phyloP scores from a whole-genome alignment of 2,888 invertebrate species.

The Cantharis flavilabris region DNA sequence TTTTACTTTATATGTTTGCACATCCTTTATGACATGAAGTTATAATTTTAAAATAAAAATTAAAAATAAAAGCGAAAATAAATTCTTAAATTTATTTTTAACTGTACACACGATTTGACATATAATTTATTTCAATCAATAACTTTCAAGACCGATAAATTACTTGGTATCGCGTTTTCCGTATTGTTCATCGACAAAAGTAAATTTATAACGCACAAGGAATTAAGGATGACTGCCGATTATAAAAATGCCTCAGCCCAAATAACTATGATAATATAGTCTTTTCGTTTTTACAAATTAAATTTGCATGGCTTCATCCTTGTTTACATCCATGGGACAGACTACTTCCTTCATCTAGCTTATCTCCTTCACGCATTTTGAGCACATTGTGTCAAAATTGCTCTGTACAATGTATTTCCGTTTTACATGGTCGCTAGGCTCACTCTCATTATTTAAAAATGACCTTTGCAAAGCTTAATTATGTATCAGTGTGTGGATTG shows the following conservation, averaged over 20 bases:
- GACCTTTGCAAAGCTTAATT: conserved; percentile 1
- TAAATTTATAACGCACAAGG: conserved; percentile 4
- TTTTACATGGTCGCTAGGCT: conserved; percentile 17
- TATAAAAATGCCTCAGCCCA: background rate
- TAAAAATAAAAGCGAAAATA: background rate
- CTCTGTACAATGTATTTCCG: conserved; percentile 18
- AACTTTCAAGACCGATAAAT: background rate
- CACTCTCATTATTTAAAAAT: conserved; percentile 4
- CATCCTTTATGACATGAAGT: background rate
- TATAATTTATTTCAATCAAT: background rate
- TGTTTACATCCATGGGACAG: background rate
- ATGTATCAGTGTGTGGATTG: background rate
- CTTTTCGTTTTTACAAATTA: background rate
- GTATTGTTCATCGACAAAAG: background rate
- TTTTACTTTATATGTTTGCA: background rate
- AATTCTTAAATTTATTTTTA: background rate
- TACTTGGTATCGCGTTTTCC: background rate
- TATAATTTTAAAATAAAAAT: background rate
- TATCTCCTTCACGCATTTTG: conserved; percentile 16
- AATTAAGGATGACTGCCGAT: conserved; percentile 10
- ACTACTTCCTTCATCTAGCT: conserved; percentile 5
- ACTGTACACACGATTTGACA: background rate
- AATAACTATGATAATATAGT: background rate
- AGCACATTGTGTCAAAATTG: conserved; percentile 21
- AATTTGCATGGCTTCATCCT: background rate